A percentile compares a stretch with the other conserved stretches of the same genome.
phyloP scores from a whole-genome alignment of 2,888 invertebrate genomes.

The Sclerodermus sp. region DNA sequence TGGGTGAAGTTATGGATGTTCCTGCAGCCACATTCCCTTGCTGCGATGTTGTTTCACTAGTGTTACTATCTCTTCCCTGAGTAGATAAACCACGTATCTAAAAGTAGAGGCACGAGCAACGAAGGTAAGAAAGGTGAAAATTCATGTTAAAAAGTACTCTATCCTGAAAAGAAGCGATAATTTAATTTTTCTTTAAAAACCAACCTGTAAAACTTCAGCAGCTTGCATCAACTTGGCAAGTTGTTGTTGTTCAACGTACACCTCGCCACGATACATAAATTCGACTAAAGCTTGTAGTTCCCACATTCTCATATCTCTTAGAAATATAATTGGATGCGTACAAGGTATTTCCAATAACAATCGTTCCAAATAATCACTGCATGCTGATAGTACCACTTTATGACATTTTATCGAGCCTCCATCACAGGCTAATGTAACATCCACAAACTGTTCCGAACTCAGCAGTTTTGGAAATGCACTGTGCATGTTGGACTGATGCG shows the following conservation, averaged over 20 bases:
- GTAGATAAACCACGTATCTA: constrained; percentile 53
- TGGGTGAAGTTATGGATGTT: constrained; percentile 30
- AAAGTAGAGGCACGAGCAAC: constrained; percentile 1
- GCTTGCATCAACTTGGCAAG: constrained; percentile 53
- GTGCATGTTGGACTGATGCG: constrained; percentile 78
- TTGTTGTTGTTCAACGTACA: constrained; percentile 54
- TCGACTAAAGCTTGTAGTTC: constrained; percentile 54
- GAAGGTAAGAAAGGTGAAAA: neutral
- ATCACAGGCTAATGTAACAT: constrained; percentile 85
- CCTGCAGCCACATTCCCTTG: constrained; percentile 29
- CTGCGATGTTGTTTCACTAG: constrained; percentile 32
- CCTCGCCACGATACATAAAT: constrained; percentile 56
- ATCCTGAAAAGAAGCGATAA: no score
- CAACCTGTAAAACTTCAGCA: constrained; percentile 53
- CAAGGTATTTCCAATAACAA: constrained; percentile 82
- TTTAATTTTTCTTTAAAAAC: no score
- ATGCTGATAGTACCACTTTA: constrained; percentile 81
- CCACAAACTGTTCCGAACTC: constrained; percentile 80
- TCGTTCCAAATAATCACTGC: constrained; percentile 82
- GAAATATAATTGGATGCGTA: constrained; percentile 80
- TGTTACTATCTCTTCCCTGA: constrained; percentile 44
- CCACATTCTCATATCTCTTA: constrained; percentile 72
- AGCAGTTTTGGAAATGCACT: constrained; percentile 76
- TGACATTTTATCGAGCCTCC: constrained; percentile 84
- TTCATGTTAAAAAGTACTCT: neutral